Evolutionary conservation across 2,113 vertebrate genomes (phyloP).

Genomic region (Hippocampus zosterae): DNA sequence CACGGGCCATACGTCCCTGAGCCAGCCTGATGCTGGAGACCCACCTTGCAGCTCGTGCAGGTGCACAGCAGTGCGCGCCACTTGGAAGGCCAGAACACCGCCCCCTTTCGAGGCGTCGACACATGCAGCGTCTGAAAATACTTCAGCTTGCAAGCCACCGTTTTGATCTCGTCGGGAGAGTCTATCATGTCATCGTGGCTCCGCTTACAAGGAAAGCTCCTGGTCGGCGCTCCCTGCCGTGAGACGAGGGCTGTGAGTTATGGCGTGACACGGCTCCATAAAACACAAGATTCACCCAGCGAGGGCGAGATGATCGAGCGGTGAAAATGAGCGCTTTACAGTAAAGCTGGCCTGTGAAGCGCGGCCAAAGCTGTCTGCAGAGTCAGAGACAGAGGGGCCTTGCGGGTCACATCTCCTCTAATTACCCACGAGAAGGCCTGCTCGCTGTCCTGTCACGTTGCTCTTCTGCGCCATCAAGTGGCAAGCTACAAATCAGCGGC

Average conservation of each 20-base stretch:
- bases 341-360: slow-evolving; percentile 50
- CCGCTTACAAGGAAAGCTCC: slow-evolving; percentile 49
- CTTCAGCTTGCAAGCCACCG: slow-evolving; percentile 70
- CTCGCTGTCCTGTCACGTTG: slow-evolving; percentile 6
- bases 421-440: slow-evolving; percentile 53
- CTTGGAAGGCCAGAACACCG: slow-evolving; percentile 86
- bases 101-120: slow-evolving; percentile 65
- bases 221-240: slow-evolving; percentile 34
- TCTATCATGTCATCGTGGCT: slow-evolving; percentile 50
- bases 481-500: slow-evolving; percentile 1
- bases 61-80: slow-evolving; percentile 89
- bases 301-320: slow-evolving; percentile 20
- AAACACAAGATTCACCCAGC: slow-evolving; percentile 20
- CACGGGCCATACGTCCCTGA: neutral
- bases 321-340: slow-evolving; percentile 57
- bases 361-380: slow-evolving; percentile 45
- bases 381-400: slow-evolving; percentile 40
- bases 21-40: neutral
- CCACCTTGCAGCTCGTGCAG: slow-evolving; percentile 84
- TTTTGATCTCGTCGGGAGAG: slow-evolving; percentile 6
- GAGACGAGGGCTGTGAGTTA: neutral
- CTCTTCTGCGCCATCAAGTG: slow-evolving; percentile 62
- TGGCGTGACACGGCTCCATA: neutral
- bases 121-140: slow-evolving; percentile 67
- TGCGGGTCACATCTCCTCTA: slow-evolving; percentile 57